These are phyloP conservation scores for Eueides isabella DNA, from an alignment of 1,140 invertebrate genomes.

Conservation along the genomic window DNA sequence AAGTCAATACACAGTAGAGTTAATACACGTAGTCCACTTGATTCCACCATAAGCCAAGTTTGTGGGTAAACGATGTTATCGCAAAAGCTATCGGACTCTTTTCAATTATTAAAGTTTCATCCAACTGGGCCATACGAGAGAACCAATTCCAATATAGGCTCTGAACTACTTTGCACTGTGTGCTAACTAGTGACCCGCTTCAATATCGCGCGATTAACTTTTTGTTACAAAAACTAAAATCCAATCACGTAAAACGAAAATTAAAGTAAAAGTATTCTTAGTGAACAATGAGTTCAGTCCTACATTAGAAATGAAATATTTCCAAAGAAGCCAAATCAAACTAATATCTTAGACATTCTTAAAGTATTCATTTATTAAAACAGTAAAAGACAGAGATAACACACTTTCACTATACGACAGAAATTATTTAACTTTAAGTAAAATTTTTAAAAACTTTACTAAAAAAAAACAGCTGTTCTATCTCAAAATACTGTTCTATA, in stretches of 20 bases:
- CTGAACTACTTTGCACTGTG: constrained; percentile 44
- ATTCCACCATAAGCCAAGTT: constrained; percentile 41
- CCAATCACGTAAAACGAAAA: background rate
- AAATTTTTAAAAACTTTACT: background rate
- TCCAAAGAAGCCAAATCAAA: no score
- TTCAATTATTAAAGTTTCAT: constrained; percentile 68
- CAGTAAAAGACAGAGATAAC: no score
- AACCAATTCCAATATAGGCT: constrained; percentile 54
- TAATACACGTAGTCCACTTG: constrained; percentile 6
- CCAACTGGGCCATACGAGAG: constrained; percentile 55
- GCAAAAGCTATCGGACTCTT: constrained; percentile 60
- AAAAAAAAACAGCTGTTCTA: no score
- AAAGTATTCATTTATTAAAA: no score
- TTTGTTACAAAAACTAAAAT: constrained; percentile 18
- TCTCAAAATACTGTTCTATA: background rate
- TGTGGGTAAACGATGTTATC: constrained; percentile 56
- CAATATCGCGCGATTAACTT: constrained; percentile 30
- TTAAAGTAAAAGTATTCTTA: background rate
- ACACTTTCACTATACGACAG: no score
- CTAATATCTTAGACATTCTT: no score
- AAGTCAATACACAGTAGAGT: background rate
- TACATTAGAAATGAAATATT: background rate
- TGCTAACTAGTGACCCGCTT: constrained; percentile 34
- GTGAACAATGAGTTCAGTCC: background rate
- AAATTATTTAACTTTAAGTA: background rate